Evolutionary conservation across 2,888 invertebrate genomes (phyloP).

Genomic region (Glomeris marginata): DNA sequence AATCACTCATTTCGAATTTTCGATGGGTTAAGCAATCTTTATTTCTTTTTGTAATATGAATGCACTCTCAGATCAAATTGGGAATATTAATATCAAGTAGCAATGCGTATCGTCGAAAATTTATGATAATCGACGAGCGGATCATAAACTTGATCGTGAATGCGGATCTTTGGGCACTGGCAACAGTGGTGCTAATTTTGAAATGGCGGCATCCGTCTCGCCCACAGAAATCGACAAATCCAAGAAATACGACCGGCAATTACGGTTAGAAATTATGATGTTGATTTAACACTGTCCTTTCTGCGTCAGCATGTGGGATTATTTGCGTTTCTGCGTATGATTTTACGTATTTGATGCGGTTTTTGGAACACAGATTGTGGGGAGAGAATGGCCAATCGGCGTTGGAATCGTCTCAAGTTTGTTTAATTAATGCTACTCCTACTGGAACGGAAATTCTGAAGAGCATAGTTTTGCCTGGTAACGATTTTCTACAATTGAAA

Average conservation of each 20-base stretch:
- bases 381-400: slow-evolving; percentile 92
- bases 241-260: slow-evolving; percentile 65
- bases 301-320: slow-evolving; percentile 19
- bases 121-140: too few relatives aligned
- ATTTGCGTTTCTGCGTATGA: not conserved
- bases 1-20: too few relatives aligned
- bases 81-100: too few relatives aligned
- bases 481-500: not conserved
- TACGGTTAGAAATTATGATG: slow-evolving; percentile 36
- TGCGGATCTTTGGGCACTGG: too few relatives aligned
- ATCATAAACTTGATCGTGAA: too few relatives aligned
- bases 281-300: not conserved
- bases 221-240: slow-evolving; percentile 56
- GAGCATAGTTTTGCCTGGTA: slow-evolving; percentile 81
- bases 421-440: slow-evolving; percentile 83
- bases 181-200: too few relatives aligned
- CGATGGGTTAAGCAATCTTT: too few relatives aligned
- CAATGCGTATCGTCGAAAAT: too few relatives aligned
- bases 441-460: slow-evolving; percentile 91
- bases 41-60: too few relatives aligned
- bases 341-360: slow-evolving; percentile 3
- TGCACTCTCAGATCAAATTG: too few relatives aligned
- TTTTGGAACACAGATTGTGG: slow-evolving; percentile 56
- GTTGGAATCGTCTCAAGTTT: slow-evolving; percentile 77
- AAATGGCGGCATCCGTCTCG: too few relatives aligned